A percentile compares a stretch with the other conserved stretches of the same genome.
These are phyloP conservation scores for Meiosimyza platycephala DNA, from an alignment of 2,888 invertebrate species.

Conservation along the genomic window DNA sequence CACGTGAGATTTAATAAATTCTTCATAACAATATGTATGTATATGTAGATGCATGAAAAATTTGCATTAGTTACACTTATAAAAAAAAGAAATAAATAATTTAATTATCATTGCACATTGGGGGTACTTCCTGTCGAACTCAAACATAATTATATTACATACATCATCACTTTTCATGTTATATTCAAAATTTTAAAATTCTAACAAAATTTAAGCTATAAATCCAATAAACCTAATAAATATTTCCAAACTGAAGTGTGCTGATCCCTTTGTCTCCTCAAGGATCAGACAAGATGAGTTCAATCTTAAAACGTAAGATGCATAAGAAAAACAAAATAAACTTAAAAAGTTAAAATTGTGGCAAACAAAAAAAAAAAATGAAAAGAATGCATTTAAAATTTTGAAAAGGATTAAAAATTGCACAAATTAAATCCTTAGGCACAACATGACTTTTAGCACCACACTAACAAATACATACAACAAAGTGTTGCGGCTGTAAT, in stretches of 20 bases:
- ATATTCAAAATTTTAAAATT: background rate
- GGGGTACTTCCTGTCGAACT: conserved; percentile 16
- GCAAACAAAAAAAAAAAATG: conserved; percentile 40
- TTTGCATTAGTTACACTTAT: conserved; percentile 34
- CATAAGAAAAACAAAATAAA: conserved; percentile 11
- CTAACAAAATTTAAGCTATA: conserved; percentile 52
- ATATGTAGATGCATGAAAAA: conserved; percentile 12
- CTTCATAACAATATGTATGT: conserved; percentile 3
- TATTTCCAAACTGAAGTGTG: conserved; percentile 59
- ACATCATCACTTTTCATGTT: too few species aligned
- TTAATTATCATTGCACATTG: conserved; percentile 2
- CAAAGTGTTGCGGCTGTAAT: conserved; percentile 21
- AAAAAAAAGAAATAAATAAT: conserved; percentile 30
- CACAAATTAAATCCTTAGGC: conserved; percentile 50
- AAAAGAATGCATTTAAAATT: background rate
- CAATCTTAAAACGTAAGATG: conserved; percentile 17
- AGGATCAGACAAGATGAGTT: conserved; percentile 51
- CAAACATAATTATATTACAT: too few species aligned
- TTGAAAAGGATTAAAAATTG: conserved; percentile 30
- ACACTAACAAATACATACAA: conserved; percentile 16
- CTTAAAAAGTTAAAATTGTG: conserved; percentile 49
- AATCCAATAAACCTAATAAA: conserved; percentile 64
- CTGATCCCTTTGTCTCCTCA: conserved; percentile 51
- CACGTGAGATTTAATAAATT: background rate
- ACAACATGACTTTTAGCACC: conserved; percentile 61